phyloP scores from a whole-genome alignment of 2,113 vertebrate genomes.

The Ondatra zibethicus region DNA sequence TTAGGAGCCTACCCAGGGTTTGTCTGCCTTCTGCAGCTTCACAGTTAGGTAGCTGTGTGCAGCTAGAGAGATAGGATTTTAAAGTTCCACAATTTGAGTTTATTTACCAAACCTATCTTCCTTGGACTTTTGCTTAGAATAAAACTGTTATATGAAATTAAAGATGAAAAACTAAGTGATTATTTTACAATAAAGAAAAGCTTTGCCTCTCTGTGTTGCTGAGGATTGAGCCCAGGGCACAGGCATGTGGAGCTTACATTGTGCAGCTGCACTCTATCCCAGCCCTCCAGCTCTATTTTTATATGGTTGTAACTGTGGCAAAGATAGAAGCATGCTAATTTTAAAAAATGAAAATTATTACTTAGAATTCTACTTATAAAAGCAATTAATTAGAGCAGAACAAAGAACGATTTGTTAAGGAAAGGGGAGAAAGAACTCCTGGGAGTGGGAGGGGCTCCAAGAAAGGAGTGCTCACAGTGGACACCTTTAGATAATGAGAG shows the following conservation, averaged over 20 bases:
- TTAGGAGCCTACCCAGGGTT: background rate
- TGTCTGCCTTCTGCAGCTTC: background rate
- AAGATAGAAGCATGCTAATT: conserved; percentile 34
- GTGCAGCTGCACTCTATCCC: background rate
- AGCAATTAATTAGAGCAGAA: background rate
- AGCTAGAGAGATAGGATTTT: conserved; percentile 10
- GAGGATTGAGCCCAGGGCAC: background rate
- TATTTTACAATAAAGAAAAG: background rate
- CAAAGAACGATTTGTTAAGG: background rate
- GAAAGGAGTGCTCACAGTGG: too few species aligned
- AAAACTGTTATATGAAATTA: background rate
- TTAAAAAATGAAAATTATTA: conserved; percentile 47
- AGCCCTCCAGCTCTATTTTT: background rate
- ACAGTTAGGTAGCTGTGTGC: background rate
- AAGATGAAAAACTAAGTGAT: background rate
- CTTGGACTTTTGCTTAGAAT: background rate
- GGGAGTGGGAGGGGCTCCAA: background rate
- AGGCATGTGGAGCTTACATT: background rate
- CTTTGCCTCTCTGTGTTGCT: background rate
- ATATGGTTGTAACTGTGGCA: background rate
- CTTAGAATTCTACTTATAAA: conserved; percentile 33
- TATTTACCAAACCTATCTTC: background rate
- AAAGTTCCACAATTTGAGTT: conserved; percentile 18
- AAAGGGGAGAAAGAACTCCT: background rate
- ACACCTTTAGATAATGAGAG: background rate